Evolutionary conservation across 2,888 invertebrate species (phyloP).

Genomic region (Eristalis tenax): DNA sequence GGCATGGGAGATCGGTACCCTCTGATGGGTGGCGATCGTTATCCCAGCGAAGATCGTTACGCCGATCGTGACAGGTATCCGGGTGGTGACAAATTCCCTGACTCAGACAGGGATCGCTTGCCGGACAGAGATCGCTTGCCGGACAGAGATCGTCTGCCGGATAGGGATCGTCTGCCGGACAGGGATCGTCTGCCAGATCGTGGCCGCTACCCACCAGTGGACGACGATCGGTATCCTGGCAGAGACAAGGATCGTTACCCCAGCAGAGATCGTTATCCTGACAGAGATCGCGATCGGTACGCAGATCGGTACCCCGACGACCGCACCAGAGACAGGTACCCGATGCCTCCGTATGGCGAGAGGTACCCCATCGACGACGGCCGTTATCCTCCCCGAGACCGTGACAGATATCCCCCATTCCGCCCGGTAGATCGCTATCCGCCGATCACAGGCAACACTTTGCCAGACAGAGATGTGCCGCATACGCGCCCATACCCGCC

Average conservation of each 20-base stretch:
- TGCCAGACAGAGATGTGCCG: conserved; percentile 80
- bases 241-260: conserved; percentile 76
- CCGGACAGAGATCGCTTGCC: conserved; percentile 74
- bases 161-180: conserved; percentile 70
- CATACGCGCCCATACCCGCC: conserved; percentile 78
- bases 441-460: conserved; percentile 76
- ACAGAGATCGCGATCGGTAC: conserved; percentile 73
- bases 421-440: conserved; percentile 76
- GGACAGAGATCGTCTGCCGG: conserved; percentile 68
- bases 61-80: conserved; percentile 79
- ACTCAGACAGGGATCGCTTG: conserved; percentile 41
- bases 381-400: conserved; percentile 72
- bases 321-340: conserved; percentile 70
- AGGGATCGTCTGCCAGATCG: conserved; percentile 63
- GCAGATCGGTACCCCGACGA: conserved; percentile 73
- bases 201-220: conserved; percentile 72
- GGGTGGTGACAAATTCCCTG: conserved; percentile 81
- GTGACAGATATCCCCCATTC: conserved; percentile 75
- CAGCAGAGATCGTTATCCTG: conserved; percentile 67
- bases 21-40: conserved; percentile 76
- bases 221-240: conserved; percentile 72
- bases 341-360: conserved; percentile 59
- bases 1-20: conserved; percentile 79
- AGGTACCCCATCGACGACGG: conserved; percentile 73
- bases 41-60: conserved; percentile 82